Evolutionary conservation across 2,113 vertebrate species (phyloP), one percentile per base, ranked within the genome.

Genomic region (Hoplias malabaricus): DNA sequence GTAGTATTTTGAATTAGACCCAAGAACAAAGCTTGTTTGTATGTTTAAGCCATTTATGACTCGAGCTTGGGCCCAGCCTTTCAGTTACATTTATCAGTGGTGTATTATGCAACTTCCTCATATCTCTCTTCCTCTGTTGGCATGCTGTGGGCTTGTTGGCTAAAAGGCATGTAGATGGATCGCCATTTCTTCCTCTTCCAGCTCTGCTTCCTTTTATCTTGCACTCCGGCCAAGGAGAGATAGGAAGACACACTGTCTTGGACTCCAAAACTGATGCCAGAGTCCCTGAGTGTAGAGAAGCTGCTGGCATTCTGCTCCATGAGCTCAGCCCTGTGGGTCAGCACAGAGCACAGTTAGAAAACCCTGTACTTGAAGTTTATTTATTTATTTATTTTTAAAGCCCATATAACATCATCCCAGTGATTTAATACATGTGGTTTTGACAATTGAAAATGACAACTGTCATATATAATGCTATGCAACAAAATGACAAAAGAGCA

Each of bases 241-340:
- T 96, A 96, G 23, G 94, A 93, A 25, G 91, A 86, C 0, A 96
- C 93, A 70, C 94, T 96, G 84, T 95, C 90, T 78, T 93, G 89
- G 16, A 96, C 86, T 4, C 95, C 95, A 0, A 91, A 94, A 85
- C 94, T 96, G 77, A 96, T 87, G 8, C 91, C 90, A 1, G 92
- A 90, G 38, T 93, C 92, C 4, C 91, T 88, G 57, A 91, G 88
- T 10, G 90, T 75, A 1, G 91, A 61, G 0, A 82, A 54, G 61
- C 74, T 74, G 31, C 25, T 83, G 3, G 84, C 56, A 3, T 85
- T 88, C 25, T 87, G 87, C 0, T 77, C 29, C 5, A 75, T 66
- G 9, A 89, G n/a, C 13, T 89, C 90, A 5, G 88, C 40, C 57
- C 94, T 96, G 85, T 13, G 14, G 29, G 25, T 29, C 38, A 73